Conservation (phyloP, 2,113 vertebrate genomes). For the Bothrops jararaca region DNA sequence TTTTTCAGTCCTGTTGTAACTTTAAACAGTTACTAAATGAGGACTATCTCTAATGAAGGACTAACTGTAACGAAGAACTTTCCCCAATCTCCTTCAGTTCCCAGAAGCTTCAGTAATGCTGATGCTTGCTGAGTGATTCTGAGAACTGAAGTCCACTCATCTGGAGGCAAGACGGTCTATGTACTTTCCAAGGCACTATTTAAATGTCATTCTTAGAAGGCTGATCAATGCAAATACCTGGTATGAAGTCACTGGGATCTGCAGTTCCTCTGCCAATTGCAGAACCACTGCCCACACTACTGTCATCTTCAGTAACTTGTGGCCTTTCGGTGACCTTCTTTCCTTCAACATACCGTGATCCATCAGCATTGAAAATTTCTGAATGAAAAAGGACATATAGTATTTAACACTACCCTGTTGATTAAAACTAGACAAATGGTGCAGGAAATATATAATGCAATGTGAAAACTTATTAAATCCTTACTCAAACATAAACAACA, state of each 20-base stretch:
- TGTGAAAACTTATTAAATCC: not conserved
- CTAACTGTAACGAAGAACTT: not conserved
- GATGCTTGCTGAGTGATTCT: not conserved
- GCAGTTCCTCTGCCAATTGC: slow-evolving; percentile 57
- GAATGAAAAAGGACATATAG: slow-evolving; percentile 23
- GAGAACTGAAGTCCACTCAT: not conserved
- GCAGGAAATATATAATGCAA: not conserved
- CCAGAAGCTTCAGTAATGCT: not conserved
- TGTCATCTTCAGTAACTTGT: slow-evolving; percentile 56
- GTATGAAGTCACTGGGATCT: slow-evolving; percentile 48
- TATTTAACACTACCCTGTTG: not conserved
- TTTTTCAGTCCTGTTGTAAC: not conserved
- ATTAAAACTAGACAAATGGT: not conserved
- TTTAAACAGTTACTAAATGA: not conserved
- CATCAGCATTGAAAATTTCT: slow-evolving; percentile 73
- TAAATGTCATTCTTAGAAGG: not conserved
- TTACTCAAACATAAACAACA: not conserved
- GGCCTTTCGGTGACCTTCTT: slow-evolving; percentile 53
- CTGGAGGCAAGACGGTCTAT: not conserved
- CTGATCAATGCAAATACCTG: slow-evolving; percentile 8
- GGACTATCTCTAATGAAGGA: not conserved
- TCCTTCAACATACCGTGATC: slow-evolving; percentile 56
- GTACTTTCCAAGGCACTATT: not conserved
- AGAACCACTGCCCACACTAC: slow-evolving; percentile 62
- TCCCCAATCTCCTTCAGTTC: not conserved